phyloP scores from a whole-genome alignment of 2,888 invertebrate species.

The Tholera decimalis region DNA sequence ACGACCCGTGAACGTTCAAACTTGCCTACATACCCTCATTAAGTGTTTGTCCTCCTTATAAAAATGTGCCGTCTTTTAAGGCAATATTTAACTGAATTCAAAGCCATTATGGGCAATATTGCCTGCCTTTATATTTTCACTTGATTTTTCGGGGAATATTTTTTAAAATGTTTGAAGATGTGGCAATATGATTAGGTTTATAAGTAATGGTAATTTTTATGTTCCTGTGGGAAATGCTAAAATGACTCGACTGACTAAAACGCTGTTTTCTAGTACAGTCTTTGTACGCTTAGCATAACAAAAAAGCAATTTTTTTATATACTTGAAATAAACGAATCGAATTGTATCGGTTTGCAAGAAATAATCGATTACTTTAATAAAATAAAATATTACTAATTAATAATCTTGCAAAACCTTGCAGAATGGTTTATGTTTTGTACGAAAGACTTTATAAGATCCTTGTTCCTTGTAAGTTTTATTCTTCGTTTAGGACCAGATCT shows the following conservation, averaged over 20 bases:
- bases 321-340: too few relatives aligned
- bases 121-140: constrained; percentile 32
- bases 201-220: not conserved
- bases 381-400: too few relatives aligned
- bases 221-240: too few relatives aligned
- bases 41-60: constrained; percentile 86
- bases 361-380: too few relatives aligned
- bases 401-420: too few relatives aligned
- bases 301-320: too few relatives aligned
- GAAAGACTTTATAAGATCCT: too few relatives aligned
- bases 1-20: constrained; percentile 82
- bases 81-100: constrained; percentile 60
- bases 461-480: not conserved
- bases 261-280: too few relatives aligned
- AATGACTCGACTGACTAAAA: too few relatives aligned
- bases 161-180: constrained; percentile 12
- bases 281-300: too few relatives aligned
- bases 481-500: not conserved
- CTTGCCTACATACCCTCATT: constrained; percentile 83
- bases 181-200: not conserved
- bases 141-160: constrained; percentile 44
- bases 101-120: constrained; percentile 57
- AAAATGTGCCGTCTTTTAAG: constrained; percentile 75
- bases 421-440: too few relatives aligned
- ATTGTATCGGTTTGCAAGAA: too few relatives aligned